Conservation (phyloP, 2,113 vertebrate species). For the Rhinolophus sinicus region DNA sequence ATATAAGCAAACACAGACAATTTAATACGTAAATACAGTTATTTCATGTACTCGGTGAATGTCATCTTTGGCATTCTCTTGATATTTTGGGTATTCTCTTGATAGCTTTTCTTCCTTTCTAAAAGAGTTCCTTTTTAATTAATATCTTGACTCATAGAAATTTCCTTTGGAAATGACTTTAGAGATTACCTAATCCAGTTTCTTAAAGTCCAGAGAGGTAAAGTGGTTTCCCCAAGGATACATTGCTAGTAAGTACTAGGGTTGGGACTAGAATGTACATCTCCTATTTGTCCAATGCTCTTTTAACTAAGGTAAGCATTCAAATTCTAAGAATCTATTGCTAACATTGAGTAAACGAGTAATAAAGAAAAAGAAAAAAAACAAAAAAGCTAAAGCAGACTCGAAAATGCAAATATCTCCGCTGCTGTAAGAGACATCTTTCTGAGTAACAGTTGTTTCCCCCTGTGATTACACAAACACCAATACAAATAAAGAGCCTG, state of each 20-base stretch:
- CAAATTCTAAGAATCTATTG: background rate
- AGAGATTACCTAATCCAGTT: background rate
- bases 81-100: background rate
- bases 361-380: background rate
- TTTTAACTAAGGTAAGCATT: background rate
- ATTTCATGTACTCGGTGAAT: background rate
- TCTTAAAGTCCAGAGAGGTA: background rate
- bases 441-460: background rate
- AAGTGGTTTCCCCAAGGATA: background rate
- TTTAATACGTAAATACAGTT: background rate
- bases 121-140: background rate
- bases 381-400: background rate
- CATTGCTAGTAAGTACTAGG: background rate
- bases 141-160: background rate
- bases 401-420: background rate
- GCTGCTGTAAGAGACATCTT: background rate
- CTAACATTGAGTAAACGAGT: background rate
- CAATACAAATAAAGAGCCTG: slow-evolving; percentile 18
- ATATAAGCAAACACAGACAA: background rate
- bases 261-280: background rate
- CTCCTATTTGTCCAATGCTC: background rate
- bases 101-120: background rate
- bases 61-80: background rate
- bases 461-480: background rate
- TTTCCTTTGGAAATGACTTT: background rate